Percentiles rank a stretch among this genome's conserved stretches.
These are phyloP conservation scores for Ceraclea dissimilis DNA, from an alignment of 2,888 invertebrate species.

Conservation along the genomic window DNA sequence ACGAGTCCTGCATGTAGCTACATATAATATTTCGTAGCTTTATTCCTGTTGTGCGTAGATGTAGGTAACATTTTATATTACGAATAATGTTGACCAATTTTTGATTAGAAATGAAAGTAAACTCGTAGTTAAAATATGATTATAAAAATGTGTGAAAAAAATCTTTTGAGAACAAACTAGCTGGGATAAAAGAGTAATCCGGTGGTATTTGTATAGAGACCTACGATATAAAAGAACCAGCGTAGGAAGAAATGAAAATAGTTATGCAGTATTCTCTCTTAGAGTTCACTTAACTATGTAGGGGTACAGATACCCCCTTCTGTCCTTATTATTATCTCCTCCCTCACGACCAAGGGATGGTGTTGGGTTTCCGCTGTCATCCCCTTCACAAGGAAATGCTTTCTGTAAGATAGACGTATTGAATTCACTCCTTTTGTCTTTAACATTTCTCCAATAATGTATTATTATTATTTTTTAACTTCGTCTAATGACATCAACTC, in stretches of 20 bases:
- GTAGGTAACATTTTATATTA: no score
- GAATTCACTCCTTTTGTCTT: constrained; percentile 5
- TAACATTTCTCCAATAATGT: not conserved
- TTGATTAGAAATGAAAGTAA: no score
- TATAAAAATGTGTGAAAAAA: no score
- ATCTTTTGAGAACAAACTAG: no score
- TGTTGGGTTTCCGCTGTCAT: constrained; percentile 9
- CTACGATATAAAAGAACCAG: not conserved
- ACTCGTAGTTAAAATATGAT: no score
- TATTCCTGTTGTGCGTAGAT: no score
- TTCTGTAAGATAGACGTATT: constrained; percentile 8
- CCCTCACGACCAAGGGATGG: constrained; percentile 5
- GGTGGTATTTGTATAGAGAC: not conserved
- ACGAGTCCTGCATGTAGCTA: no score
- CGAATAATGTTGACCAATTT: no score
- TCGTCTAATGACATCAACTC: no score
- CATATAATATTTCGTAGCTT: no score
- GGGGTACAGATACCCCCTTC: not conserved
- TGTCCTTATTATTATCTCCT: constrained; percentile 3
- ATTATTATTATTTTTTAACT: no score
- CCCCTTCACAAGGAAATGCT: constrained; percentile 10
- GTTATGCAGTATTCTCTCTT: not conserved
- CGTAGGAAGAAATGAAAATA: not conserved
- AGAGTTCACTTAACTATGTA: not conserved
- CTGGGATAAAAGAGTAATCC: no score